phyloP scores from a whole-genome alignment of 1,140 invertebrate species.

The Chlorops oryzae region DNA sequence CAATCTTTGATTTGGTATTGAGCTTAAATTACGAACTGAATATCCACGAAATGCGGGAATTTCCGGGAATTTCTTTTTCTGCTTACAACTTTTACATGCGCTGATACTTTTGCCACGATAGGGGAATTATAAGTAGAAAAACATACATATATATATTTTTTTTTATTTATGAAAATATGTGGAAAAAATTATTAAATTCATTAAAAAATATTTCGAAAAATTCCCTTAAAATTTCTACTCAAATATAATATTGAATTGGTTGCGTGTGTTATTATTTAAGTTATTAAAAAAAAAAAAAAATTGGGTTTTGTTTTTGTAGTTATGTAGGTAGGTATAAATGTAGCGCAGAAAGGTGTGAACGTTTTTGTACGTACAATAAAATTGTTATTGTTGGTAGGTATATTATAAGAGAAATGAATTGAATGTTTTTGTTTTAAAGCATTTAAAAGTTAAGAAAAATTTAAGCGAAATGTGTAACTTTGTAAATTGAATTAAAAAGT shows the following conservation, averaged over 20 bases:
- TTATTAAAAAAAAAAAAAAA: too few species aligned
- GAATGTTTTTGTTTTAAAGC: conserved; percentile 7
- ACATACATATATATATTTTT: too few species aligned
- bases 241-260: not conserved
- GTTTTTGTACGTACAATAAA: conserved; percentile 10
- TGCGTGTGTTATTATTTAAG: too few species aligned
- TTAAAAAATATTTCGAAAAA: not conserved
- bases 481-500: not conserved
- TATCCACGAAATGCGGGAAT: conserved; percentile 42
- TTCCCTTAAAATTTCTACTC: not conserved
- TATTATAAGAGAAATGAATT: not conserved
- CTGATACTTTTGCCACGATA: too few species aligned
- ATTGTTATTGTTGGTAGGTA: not conserved
- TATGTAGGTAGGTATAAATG: too few species aligned
- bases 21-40: conserved; percentile 40
- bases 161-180: too few species aligned
- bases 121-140: too few species aligned
- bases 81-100: conserved; percentile 42
- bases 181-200: conserved; percentile 13
- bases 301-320: too few species aligned
- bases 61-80: conserved; percentile 39
- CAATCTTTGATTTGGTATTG: conserved; percentile 29
- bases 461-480: not conserved
- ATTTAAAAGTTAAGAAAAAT: not conserved
- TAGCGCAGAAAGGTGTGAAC: too few species aligned